Conservation (phyloP, 1,140 invertebrate genomes). For the Holcopasites calliopsidis region DNA sequence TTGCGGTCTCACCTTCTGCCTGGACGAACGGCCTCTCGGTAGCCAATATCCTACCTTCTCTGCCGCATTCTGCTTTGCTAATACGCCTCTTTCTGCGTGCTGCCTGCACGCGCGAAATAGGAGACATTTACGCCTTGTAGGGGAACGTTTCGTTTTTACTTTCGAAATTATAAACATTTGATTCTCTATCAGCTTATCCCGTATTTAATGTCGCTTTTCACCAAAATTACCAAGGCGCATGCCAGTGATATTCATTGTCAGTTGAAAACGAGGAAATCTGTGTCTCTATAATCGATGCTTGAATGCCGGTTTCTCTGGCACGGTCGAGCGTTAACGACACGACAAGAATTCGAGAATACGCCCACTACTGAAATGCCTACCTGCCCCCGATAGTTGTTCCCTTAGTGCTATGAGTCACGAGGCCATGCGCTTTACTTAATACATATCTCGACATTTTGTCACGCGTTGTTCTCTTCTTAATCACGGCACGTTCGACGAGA, state of each 20-base stretch:
- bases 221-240: too few relatives aligned
- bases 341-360: slow-evolving; percentile 52
- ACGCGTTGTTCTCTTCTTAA: slow-evolving; percentile 26
- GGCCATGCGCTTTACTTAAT: slow-evolving; percentile 24
- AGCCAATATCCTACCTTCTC: slow-evolving; percentile 47
- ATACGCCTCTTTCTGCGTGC: background rate
- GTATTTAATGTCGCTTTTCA: too few relatives aligned
- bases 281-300: background rate
- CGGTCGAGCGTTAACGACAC: slow-evolving; percentile 35
- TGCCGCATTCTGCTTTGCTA: slow-evolving; percentile 18
- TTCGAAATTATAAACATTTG: too few relatives aligned
- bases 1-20: slow-evolving; percentile 56
- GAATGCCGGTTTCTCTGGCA: background rate
- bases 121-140: too few relatives aligned
- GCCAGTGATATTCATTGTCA: too few relatives aligned
- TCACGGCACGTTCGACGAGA: background rate
- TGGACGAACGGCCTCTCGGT: slow-evolving; percentile 50
- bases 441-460: slow-evolving; percentile 21
- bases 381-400: slow-evolving; percentile 19
- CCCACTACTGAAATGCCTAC: slow-evolving; percentile 51
- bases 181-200: too few relatives aligned
- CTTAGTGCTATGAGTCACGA: slow-evolving; percentile 39
- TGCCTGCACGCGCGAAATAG: background rate
- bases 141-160: too few relatives aligned
- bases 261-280: too few relatives aligned